Conservation (phyloP, 2,888 invertebrate species). For the Parelbella ahira region DNA sequence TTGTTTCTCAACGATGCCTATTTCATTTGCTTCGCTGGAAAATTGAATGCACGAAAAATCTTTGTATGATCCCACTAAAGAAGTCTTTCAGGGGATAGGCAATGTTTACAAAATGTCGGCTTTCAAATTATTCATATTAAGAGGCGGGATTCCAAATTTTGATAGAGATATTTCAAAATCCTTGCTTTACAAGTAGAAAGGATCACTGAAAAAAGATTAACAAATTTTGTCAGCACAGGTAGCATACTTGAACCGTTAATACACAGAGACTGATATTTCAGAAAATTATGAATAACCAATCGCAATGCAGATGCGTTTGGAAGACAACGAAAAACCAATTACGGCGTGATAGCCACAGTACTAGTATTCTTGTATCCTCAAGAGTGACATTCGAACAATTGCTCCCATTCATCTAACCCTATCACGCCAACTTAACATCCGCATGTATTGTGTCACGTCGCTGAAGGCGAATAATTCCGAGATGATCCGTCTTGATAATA, state of each 20-base stretch:
- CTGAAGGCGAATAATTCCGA: conserved; percentile 21
- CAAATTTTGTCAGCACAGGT: too few species aligned
- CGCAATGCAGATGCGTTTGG: too few species aligned
- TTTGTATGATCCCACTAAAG: conserved; percentile 26
- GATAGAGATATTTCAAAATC: conserved; percentile 17
- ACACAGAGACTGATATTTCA: too few species aligned
- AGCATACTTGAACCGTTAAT: too few species aligned
- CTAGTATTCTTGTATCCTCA: background rate
- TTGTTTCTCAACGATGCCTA: conserved; percentile 26
- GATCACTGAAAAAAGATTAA: conserved; percentile 9
- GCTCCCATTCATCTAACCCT: conserved; percentile 15
- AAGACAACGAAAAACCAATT: too few species aligned
- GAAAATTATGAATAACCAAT: too few species aligned
- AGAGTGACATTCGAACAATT: conserved; percentile 16
- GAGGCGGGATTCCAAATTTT: conserved; percentile 17
- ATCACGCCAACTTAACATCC: conserved; percentile 16
- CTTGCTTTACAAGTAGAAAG: too few species aligned
- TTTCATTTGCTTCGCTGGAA: conserved; percentile 24
- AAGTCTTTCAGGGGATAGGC: conserved; percentile 24
- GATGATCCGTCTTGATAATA: conserved; percentile 25
- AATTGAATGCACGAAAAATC: conserved; percentile 26
- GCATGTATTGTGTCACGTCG: conserved; percentile 21
- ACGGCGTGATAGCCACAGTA: too few species aligned
- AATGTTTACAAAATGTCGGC: conserved; percentile 27
- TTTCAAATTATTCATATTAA: conserved; percentile 26